phyloP scores from a whole-genome alignment of 2,113 vertebrate genomes.

The Myiozetetes cayanensis region DNA sequence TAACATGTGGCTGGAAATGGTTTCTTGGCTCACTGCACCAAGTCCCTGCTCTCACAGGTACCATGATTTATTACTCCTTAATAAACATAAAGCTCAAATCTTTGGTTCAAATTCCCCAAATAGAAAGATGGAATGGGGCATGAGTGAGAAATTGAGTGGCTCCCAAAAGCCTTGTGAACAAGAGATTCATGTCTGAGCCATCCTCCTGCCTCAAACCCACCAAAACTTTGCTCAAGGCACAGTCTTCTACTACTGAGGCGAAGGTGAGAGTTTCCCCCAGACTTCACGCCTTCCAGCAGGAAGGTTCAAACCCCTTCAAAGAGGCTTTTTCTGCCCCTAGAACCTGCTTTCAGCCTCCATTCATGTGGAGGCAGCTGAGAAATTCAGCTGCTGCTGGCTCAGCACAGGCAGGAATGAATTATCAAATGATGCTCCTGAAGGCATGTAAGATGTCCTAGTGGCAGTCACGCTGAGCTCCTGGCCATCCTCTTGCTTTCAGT shows the following conservation, averaged over 20 bases:
- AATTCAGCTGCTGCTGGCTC: not conserved
- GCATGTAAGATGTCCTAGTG: not conserved
- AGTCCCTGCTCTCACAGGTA: not conserved
- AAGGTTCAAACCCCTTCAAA: not conserved
- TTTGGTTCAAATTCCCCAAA: not conserved
- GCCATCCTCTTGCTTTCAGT: not conserved
- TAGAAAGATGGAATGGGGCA: rapidly evolving
- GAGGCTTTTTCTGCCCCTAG: not conserved
- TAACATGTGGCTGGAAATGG: not conserved
- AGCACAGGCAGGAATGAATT: not conserved
- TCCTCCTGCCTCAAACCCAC: not conserved
- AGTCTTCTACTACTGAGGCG: rapidly evolving
- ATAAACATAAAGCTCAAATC: not conserved
- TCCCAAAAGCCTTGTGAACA: not conserved
- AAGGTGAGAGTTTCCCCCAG: not conserved
- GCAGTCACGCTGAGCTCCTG: not conserved
- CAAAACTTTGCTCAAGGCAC: not conserved
- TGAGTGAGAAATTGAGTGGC: not conserved
- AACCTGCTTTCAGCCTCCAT: not conserved
- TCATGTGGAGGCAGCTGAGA: not conserved
- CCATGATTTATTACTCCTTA: rapidly evolving
- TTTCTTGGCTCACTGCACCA: not conserved
- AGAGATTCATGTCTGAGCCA: not conserved
- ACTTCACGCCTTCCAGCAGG: not conserved
- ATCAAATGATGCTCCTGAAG: not conserved